These are phyloP conservation scores for Nymphicus hollandicus DNA, from an alignment of 2,113 vertebrate genomes.

Conservation along the genomic window DNA sequence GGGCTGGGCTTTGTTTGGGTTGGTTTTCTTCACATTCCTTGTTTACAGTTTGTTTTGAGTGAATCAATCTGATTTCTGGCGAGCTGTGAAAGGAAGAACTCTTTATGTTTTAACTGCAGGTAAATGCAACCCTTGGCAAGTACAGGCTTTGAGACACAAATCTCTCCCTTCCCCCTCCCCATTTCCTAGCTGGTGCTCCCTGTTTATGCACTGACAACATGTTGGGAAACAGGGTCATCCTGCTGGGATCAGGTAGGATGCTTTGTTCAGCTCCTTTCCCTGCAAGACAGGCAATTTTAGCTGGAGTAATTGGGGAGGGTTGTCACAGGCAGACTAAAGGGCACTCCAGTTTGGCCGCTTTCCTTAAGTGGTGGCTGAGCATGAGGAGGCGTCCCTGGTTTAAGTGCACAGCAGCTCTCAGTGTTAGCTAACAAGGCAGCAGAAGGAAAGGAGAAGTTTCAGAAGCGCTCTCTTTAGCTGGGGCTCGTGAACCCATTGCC, in stretches of 20 bases:
- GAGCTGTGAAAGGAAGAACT: neutral
- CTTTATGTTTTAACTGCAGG: neutral
- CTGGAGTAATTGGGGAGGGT: slow-evolving; percentile 21
- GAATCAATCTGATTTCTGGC: neutral
- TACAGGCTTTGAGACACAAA: neutral
- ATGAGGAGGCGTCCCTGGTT: slow-evolving; percentile 5
- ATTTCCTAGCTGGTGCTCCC: neutral
- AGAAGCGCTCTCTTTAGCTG: neutral
- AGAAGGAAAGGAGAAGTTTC: neutral
- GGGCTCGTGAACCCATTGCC: neutral
- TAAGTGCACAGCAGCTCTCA: slow-evolving; percentile 44
- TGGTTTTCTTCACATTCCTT: slow-evolving; percentile 51
- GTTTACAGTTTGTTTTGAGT: slow-evolving; percentile 67
- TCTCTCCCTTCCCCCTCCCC: neutral
- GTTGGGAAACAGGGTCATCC: neutral
- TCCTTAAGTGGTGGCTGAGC: neutral
- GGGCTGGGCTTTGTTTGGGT: slow-evolving; percentile 62
- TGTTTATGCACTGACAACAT: neutral
- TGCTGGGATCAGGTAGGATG: neutral
- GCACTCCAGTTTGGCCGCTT: neutral
- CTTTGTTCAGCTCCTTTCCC: neutral
- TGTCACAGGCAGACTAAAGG: slow-evolving; percentile 12
- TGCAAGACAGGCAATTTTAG: slow-evolving; percentile 7
- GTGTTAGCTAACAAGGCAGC: neutral
- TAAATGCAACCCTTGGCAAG: neutral